Evolutionary conservation across 1,140 invertebrate species (phyloP), one percentile per base, ranked within the genome.

Genomic region (Aplysia californica): DNA sequence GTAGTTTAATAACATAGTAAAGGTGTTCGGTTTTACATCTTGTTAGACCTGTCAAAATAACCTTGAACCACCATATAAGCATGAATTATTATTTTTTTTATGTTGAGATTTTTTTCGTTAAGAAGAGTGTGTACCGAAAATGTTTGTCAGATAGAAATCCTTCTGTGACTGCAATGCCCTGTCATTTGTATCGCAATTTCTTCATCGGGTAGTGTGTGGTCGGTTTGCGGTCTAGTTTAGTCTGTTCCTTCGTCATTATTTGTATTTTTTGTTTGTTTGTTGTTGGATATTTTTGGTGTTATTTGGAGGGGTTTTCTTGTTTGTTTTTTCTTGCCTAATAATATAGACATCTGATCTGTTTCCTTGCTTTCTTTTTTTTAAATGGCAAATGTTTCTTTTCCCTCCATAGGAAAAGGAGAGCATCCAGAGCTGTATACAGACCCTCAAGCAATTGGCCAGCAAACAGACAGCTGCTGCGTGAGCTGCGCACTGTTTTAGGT

Each of bases 341-440:
- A 74, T 10, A 61, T 15, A 61, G 6, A 61, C 6, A 15, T 26
- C 6, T 15, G 6, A 61, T 26, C 26, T 61, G 58, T 15, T 10
- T 10, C 58, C 10, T 61, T 61, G 10, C 6, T 61, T 6, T 58
- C 56, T 58, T 29, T 21, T 74, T 15, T 44, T 20, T 20, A 26
- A 15, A n/a, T 5, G 21, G 29, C 20, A 29, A 26, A 61, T 31
- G 31, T 36, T 67, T 70, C 65, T 69, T 70, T 56, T 78, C 64
- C 50, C 72, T 55, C 78, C 80, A 36, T 58, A 90, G 86, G 96
- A 99, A 89, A 96, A 97, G 89, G 93, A 95, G 76, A 94, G 94
- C 76, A 92, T 99, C 61, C 93, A 95, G 87, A 95, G 95, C 86
- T 98, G 96, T 90, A 95, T 99, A 84, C 91, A 92, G 38, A 96